Evolutionary conservation across 2,888 invertebrate genomes (phyloP).

Genomic region (Sceliomorpha sp.): DNA sequence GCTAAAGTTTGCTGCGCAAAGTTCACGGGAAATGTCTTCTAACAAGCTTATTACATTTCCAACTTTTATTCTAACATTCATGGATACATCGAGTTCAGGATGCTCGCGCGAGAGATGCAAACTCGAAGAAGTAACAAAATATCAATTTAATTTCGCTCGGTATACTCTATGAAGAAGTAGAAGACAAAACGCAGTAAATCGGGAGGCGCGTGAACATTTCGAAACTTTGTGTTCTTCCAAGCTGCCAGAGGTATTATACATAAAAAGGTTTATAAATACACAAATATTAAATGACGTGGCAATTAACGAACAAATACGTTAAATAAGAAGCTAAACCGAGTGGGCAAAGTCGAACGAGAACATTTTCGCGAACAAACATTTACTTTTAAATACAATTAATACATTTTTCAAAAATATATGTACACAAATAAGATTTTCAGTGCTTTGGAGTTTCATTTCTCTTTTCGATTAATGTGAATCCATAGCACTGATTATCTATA

Average conservation of each 20-base stretch:
- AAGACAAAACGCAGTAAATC: slow-evolving; percentile 1
- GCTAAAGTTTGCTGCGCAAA: slow-evolving; percentile 46
- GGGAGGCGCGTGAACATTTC: slow-evolving; percentile 16
- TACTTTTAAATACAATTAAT: slow-evolving; percentile 47
- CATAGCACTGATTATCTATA: slow-evolving; percentile 51
- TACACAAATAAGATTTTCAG: slow-evolving; percentile 56
- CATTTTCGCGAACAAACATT: slow-evolving; percentile 49
- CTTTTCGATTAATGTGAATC: slow-evolving; percentile 43
- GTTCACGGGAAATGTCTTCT: slow-evolving; percentile 47
- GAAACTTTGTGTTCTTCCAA: slow-evolving; percentile 49
- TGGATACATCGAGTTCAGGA: slow-evolving; percentile 50
- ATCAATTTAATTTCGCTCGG: slow-evolving; percentile 45
- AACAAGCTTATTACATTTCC: slow-evolving; percentile 54
- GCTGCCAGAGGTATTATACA: slow-evolving; percentile 51
- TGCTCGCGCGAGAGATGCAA: slow-evolving; percentile 42
- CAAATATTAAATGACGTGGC: slow-evolving; percentile 43
- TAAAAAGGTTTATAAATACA: slow-evolving; percentile 41
- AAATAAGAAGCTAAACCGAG: slow-evolving; percentile 36
- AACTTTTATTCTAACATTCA: slow-evolving; percentile 47
- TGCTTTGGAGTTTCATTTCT: slow-evolving; percentile 60
- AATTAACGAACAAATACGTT: slow-evolving; percentile 51
- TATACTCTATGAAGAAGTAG: slow-evolving; percentile 10
- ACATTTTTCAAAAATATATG: slow-evolving; percentile 38
- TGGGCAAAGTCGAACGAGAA: slow-evolving; percentile 41
- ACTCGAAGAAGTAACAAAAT: slow-evolving; percentile 41